Base-by-base conservation (phyloP, 2,113 vertebrate genomes). In the Gymnobelideus leadbeateri region DNA sequence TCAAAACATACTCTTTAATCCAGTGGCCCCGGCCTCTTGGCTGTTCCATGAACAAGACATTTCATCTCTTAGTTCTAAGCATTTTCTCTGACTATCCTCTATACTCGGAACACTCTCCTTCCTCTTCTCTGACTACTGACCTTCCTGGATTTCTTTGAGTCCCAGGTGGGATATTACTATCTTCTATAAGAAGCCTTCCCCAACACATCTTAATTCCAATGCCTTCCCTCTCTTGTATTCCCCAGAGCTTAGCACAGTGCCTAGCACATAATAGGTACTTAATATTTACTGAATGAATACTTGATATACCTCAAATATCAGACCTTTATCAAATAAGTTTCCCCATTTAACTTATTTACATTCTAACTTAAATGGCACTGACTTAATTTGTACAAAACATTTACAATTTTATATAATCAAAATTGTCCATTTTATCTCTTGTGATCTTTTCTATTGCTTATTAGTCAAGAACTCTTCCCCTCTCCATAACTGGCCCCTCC, bases 171-270 rank as follows among this genome's bases (percentile, higher is more conserved):
- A 94, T 94, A 3, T 61, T 12, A 61, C 6, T 8, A 89, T 47
- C 12, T 90, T 68, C 93, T 94, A 92, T 14, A 94, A 97, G 95
- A 97, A 52, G 16, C 28, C 6, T 84, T 90, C 37, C 89, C 49
- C 91, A 89, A 91, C 28, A 92, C 50, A 12, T 92, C 47, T 61
- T 31, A 61, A 61, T 61, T 31, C 9, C 2, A 52, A 89, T 77
- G 52, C 31, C 14, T 94, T 90, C 93, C 43, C 94, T 50, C 91
- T 93, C 55, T 93, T 94, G 93, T 91, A 46, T 89, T 47, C 47
- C 43, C 96, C 23, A 91, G n/a, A 51, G 93, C 19, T 37, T 1
- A 53, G 51, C 31, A 93, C 1, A 94, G 21, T 68, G 12, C 92
- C 11, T 91, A 94, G 52, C 50, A 93, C 12, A 52, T 0, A 95